phyloP scores from a whole-genome alignment of 2,797 vertebrate genomes.

The Lepus townsendii region DNA sequence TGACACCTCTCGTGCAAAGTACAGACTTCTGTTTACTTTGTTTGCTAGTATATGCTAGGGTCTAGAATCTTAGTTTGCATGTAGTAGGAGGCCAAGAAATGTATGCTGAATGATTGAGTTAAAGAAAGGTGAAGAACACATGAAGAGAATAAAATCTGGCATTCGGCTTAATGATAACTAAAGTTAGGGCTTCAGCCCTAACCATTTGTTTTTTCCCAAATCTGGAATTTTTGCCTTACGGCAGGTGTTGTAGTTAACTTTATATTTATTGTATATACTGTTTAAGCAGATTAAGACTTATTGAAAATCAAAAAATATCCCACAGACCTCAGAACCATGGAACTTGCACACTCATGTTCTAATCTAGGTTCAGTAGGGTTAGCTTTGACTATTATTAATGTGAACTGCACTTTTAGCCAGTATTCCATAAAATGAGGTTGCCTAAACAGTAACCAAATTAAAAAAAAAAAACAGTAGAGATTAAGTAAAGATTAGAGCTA shows the following conservation, averaged over 20 bases:
- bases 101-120: background rate
- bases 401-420: slow-evolving; percentile 10
- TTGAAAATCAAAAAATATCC: background rate
- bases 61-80: background rate
- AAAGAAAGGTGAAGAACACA: background rate
- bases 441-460: slow-evolving; percentile 48
- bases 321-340: background rate
- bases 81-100: background rate
- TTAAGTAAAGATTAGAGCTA: slow-evolving; percentile 32
- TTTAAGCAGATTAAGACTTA: background rate
- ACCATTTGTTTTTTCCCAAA: background rate
- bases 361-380: background rate
- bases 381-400: background rate
- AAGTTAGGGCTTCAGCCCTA: background rate
- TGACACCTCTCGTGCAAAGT: background rate
- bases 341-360: background rate
- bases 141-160: background rate
- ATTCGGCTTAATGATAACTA: background rate
- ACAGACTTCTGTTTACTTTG: background rate
- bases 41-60: background rate
- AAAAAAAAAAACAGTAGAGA: slow-evolving; percentile 13
- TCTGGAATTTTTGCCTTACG: background rate
- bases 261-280: background rate
- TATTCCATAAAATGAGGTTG: background rate
- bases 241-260: background rate